These are phyloP conservation scores for Pemphigus obesinymphae DNA, from an alignment of 1,140 invertebrate genomes.

Conservation along the genomic window DNA sequence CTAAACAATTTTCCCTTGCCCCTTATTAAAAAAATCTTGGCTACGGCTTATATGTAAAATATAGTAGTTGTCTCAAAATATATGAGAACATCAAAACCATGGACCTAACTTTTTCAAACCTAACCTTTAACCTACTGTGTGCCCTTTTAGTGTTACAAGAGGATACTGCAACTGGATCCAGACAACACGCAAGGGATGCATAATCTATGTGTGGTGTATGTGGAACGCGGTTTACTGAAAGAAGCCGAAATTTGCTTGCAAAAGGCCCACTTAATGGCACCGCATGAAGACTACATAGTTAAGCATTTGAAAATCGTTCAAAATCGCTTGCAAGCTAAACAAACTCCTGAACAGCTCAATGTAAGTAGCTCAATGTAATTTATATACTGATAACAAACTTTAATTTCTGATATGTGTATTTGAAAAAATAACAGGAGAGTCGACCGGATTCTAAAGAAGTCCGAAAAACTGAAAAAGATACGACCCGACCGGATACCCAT, in stretches of 20 bases:
- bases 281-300: conserved; percentile 83
- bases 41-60: too few relatives aligned
- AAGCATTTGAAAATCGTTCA: conserved; percentile 82
- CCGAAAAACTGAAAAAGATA: conserved; percentile 35
- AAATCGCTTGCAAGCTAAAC: conserved; percentile 52
- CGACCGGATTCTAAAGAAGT: conserved; percentile 34
- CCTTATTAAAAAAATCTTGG: too few relatives aligned
- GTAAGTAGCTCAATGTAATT: neutral
- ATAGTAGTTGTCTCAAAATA: too few relatives aligned
- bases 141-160: conserved; percentile 73
- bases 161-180: conserved; percentile 80
- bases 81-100: too few relatives aligned
- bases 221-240: conserved; percentile 79
- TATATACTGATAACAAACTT: neutral
- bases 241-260: conserved; percentile 79
- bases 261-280: conserved; percentile 71
- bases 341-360: neutral
- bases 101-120: too few relatives aligned
- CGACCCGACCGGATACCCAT: conserved; percentile 17
- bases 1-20: too few relatives aligned
- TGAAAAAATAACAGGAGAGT: neutral
- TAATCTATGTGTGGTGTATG: conserved; percentile 92
- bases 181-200: conserved; percentile 91
- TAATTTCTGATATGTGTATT: neutral
- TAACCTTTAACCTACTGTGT: neutral